Evolutionary conservation across 2,888 invertebrate species (phyloP).

Genomic region (Pseudolycoriella hygida): DNA sequence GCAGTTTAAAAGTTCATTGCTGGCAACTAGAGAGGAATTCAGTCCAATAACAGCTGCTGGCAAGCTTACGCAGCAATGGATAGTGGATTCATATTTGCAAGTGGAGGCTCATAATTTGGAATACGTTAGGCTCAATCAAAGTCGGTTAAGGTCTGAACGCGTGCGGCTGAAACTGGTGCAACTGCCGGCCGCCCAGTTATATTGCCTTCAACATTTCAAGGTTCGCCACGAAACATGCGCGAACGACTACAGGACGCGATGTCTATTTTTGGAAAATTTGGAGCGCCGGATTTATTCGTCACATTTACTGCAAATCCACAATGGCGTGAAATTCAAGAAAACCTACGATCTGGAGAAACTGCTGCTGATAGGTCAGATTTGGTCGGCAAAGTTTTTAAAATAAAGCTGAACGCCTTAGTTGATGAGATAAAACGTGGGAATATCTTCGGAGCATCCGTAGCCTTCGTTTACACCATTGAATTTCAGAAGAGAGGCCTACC

Average conservation of each 20-base stretch:
- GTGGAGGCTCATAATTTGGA: conserved; percentile 19
- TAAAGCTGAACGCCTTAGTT: conserved; percentile 7
- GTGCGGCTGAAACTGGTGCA: conserved; percentile 13
- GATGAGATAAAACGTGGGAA: too few species aligned
- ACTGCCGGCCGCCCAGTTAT: conserved; percentile 10
- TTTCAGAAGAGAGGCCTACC: conserved; percentile 19
- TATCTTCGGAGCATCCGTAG: conserved; percentile 10
- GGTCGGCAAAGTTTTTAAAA: conserved; percentile 11
- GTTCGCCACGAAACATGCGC: conserved; percentile 12
- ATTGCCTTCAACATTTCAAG: conserved; percentile 10
- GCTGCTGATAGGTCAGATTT: conserved; percentile 8
- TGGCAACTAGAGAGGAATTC: conserved; percentile 5
- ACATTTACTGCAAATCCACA: conserved; percentile 9
- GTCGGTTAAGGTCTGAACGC: conserved; percentile 15
- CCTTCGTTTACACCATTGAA: conserved; percentile 16
- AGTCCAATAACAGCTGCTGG: conserved; percentile 14
- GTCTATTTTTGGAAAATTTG: conserved; percentile 10
- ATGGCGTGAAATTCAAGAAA: conserved; percentile 8
- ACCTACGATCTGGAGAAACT: neutral
- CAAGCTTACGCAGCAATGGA: conserved; percentile 18
- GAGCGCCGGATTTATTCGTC: conserved; percentile 10
- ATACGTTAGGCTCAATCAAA: conserved; percentile 18
- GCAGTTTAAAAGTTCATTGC: neutral
- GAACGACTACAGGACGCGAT: conserved; percentile 11
- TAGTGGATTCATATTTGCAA: conserved; percentile 22